Percentiles rank a stretch among this genome's conserved stretches.
These are phyloP conservation scores for Bolborhynchus lineola DNA, from an alignment of 2,113 vertebrate genomes.

Conservation along the genomic window DNA sequence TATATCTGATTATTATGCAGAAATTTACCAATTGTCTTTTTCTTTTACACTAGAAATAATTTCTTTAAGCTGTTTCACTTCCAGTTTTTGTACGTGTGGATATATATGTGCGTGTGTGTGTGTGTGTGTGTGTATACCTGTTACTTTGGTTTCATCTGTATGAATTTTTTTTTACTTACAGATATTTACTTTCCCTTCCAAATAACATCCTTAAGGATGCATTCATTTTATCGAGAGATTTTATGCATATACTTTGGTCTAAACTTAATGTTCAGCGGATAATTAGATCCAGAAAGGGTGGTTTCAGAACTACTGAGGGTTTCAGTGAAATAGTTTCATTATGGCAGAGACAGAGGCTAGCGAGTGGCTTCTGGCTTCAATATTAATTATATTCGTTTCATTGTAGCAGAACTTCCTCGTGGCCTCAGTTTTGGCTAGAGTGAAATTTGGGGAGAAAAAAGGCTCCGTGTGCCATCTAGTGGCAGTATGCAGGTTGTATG, in stretches of 20 bases:
- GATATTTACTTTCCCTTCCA: not conserved
- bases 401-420: not conserved
- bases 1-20: not conserved
- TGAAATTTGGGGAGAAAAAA: not conserved
- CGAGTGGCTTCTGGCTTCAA: not conserved
- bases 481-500: not conserved
- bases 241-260: not conserved
- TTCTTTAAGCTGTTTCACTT: not conserved
- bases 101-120: not conserved
- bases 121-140: not conserved
- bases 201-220: not conserved
- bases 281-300: not conserved
- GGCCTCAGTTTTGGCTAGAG: not conserved
- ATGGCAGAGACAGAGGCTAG: not conserved
- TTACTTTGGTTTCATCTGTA: not conserved
- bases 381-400: not conserved
- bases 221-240: not conserved
- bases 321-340: not conserved
- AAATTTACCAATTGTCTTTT: not conserved
- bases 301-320: not conserved
- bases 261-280: not conserved
- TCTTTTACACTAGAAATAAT: not conserved
- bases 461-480: conserved; percentile 74
- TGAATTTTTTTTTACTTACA: not conserved
- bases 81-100: not conserved